Evolutionary conservation across 2,888 invertebrate genomes (phyloP).

Genomic region (Altica lythri): DNA sequence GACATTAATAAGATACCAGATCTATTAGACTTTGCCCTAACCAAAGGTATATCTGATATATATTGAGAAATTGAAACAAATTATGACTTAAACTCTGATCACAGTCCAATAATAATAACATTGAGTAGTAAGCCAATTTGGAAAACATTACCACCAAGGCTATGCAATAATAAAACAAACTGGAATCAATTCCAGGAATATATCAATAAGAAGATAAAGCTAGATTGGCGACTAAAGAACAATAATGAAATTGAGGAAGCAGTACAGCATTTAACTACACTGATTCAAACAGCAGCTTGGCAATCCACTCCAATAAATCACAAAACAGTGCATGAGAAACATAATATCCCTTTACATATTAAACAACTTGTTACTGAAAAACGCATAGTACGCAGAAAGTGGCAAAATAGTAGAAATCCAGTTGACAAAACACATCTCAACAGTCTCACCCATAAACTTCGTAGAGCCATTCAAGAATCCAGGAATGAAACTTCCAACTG

Average conservation of each 20-base stretch:
- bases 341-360: not conserved
- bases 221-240: not conserved
- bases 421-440: conserved; percentile 1
- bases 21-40: not conserved
- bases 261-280: not conserved
- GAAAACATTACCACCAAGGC: conserved; percentile 1
- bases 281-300: not conserved
- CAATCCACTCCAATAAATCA: not conserved
- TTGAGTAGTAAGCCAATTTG: not conserved
- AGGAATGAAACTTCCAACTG: not conserved
- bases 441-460: not conserved
- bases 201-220: not conserved
- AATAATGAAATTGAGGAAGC: conserved; percentile 2
- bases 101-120: not conserved
- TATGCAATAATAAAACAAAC: not conserved
- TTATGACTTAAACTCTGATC: not conserved
- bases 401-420: not conserved
- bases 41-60: not conserved
- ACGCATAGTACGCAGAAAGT: not conserved
- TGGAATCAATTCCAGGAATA: not conserved
- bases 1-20: not conserved
- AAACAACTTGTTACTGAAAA: not conserved
- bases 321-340: not conserved
- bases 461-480: not conserved
- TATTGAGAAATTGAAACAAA: not conserved